These are phyloP conservation scores for Apodemia duryi DNA, from an alignment of 2,888 invertebrate genomes.

Conservation along the genomic window DNA sequence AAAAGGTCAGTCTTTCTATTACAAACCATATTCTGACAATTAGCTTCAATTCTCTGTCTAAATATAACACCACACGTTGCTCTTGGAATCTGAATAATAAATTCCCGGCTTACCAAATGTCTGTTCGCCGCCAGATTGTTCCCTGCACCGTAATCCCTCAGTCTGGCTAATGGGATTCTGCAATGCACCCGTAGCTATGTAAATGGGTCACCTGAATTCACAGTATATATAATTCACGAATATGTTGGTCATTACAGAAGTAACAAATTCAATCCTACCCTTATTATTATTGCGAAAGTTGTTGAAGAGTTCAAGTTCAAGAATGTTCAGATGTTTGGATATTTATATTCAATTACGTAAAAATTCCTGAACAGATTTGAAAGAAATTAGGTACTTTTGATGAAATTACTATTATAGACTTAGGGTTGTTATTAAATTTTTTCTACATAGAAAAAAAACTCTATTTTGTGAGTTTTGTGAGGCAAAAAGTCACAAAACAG, in stretches of 20 bases:
- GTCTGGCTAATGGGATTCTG: slow-evolving; percentile 39
- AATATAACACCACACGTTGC: background rate
- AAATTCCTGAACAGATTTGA: too few relatives aligned
- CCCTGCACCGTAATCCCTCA: slow-evolving; percentile 39
- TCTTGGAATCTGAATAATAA: slow-evolving; percentile 28
- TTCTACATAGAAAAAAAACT: too few relatives aligned
- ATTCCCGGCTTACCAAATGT: slow-evolving; percentile 37
- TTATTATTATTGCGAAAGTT: too few relatives aligned
- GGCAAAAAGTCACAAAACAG: too few relatives aligned
- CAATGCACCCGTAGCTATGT: slow-evolving; percentile 18
- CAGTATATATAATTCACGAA: background rate
- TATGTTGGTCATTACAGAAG: background rate
- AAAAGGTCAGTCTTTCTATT: too few relatives aligned
- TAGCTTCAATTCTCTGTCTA: background rate
- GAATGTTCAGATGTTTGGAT: too few relatives aligned
- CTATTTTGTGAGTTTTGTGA: too few relatives aligned
- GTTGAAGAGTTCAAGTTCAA: too few relatives aligned
- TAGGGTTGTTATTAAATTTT: too few relatives aligned
- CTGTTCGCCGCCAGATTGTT: slow-evolving; percentile 37
- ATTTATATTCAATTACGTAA: too few relatives aligned
- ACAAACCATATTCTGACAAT: slow-evolving; percentile 1
- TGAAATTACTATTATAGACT: too few relatives aligned
- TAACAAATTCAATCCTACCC: background rate
- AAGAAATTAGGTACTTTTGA: too few relatives aligned
- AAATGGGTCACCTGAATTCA: slow-evolving; percentile 15